A percentile compares a stretch with the other conserved stretches of the same genome.
These are phyloP conservation scores for Laspeyria flexula DNA, from an alignment of 2,888 invertebrate species.

Conservation along the genomic window DNA sequence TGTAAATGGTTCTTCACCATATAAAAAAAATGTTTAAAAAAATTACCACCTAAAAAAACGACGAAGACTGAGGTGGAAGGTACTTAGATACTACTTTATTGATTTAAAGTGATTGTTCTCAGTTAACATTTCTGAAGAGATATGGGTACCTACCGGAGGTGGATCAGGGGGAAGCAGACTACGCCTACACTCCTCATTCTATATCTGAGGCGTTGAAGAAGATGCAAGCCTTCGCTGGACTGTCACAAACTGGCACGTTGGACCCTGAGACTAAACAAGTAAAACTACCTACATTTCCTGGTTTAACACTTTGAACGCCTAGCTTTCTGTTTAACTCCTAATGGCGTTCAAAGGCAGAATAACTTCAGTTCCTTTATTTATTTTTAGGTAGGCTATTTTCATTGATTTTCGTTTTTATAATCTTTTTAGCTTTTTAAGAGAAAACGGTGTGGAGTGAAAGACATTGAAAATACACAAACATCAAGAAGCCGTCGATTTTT, in stretches of 20 bases:
- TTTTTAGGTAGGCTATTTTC: no score
- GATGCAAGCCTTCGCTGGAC: conserved; percentile 90
- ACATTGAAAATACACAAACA: conserved; percentile 69
- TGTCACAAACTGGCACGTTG: conserved; percentile 89
- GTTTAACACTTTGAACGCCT: neutral
- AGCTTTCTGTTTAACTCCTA: no score
- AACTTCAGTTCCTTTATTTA: no score
- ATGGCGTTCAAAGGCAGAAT: no score
- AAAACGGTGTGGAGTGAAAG: conserved; percentile 90
- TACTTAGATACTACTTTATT: neutral
- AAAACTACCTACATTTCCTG: conserved; percentile 17
- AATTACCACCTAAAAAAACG: no score
- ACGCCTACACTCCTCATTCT: conserved; percentile 87
- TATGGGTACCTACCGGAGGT: conserved; percentile 89
- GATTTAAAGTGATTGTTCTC: neutral
- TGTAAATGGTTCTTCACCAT: no score
- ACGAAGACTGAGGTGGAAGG: no score
- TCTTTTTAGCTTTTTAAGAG: conserved; percentile 86
- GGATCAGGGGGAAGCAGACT: conserved; percentile 76
- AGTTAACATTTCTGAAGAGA: conserved; percentile 89
- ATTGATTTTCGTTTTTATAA: neutral
- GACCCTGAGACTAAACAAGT: conserved; percentile 88
- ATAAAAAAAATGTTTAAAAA: no score
- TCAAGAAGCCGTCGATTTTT: conserved; percentile 86
- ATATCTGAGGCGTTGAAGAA: conserved; percentile 87